Evolutionary conservation across 1,140 invertebrate genomes (phyloP).

Genomic region (Camponotus vicinus): DNA sequence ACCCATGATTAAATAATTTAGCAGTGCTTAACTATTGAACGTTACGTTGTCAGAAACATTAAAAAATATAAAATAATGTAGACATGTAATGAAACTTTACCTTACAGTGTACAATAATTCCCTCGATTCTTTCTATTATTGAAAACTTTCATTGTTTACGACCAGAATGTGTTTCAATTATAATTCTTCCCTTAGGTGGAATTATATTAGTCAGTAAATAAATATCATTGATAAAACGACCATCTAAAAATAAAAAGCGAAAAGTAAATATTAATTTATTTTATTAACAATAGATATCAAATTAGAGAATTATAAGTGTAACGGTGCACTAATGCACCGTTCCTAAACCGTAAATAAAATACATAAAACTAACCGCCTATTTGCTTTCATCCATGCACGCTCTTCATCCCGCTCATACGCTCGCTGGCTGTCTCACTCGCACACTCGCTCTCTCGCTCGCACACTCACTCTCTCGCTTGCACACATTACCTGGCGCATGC

Average conservation of each 20-base stretch:
- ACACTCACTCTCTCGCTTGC: too few relatives aligned
- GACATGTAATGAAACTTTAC: neutral
- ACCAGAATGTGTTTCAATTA: neutral
- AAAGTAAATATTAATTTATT: neutral
- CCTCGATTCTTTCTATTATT: neutral
- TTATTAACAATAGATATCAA: neutral
- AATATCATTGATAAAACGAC: neutral
- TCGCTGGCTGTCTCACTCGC: too few relatives aligned
- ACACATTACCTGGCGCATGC: too few relatives aligned
- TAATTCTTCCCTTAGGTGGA: constrained; percentile 12
- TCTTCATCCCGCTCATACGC: too few relatives aligned
- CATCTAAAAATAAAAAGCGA: neutral
- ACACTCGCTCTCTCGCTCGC: too few relatives aligned
- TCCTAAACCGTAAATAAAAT: too few relatives aligned
- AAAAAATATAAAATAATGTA: neutral
- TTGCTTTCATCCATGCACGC: too few relatives aligned
- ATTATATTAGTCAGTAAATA: neutral
- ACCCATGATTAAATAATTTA: too few relatives aligned
- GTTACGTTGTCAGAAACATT: neutral
- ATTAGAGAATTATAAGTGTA: neutral
- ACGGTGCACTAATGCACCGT: too few relatives aligned
- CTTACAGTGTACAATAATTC: neutral
- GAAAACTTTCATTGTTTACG: constrained; percentile 17
- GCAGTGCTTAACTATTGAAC: neutral
- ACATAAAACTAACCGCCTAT: too few relatives aligned